These are phyloP conservation scores for Cinara cedri DNA, from an alignment of 2,888 invertebrate species.

Conservation along the genomic window DNA sequence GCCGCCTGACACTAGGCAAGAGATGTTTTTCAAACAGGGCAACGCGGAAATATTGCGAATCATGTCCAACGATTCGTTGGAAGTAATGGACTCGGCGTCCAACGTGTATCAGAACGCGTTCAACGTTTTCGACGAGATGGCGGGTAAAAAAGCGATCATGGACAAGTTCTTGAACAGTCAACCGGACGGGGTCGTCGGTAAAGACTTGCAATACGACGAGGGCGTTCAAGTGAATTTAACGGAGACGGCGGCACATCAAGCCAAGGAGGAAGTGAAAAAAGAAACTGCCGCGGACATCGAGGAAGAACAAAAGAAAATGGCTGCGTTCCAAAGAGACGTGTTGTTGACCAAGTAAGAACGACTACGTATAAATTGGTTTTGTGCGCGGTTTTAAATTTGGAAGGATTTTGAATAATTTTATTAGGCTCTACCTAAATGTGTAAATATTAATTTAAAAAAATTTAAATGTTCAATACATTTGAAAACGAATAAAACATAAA, in stretches of 20 bases:
- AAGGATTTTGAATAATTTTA: too few species aligned
- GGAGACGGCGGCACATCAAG: neutral
- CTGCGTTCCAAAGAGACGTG: constrained; percentile 60
- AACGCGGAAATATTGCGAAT: constrained; percentile 82
- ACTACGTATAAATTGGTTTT: neutral
- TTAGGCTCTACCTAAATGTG: too few species aligned
- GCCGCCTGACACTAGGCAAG: constrained; percentile 61
- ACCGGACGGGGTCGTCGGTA: constrained; percentile 52
- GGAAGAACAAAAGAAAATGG: constrained; percentile 60
- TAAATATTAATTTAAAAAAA: too few species aligned
- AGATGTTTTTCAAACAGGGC: constrained; percentile 82
- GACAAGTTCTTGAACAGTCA: constrained; percentile 80
- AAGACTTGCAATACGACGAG: constrained; percentile 32
- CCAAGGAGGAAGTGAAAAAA: neutral
- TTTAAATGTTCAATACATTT: too few species aligned
- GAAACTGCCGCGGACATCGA: constrained; percentile 59
- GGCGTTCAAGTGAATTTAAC: neutral
- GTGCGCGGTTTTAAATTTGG: too few species aligned
- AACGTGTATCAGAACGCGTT: constrained; percentile 5
- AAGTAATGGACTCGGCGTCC: constrained; percentile 56
- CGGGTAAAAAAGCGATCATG: constrained; percentile 84
- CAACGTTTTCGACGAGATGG: constrained; percentile 66
- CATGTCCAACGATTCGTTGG: constrained; percentile 67
- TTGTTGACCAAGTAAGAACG: constrained; percentile 59
- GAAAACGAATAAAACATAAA: too few species aligned